Evolutionary conservation across 2,888 invertebrate species (phyloP).

Genomic region (Parnassius orleans): DNA sequence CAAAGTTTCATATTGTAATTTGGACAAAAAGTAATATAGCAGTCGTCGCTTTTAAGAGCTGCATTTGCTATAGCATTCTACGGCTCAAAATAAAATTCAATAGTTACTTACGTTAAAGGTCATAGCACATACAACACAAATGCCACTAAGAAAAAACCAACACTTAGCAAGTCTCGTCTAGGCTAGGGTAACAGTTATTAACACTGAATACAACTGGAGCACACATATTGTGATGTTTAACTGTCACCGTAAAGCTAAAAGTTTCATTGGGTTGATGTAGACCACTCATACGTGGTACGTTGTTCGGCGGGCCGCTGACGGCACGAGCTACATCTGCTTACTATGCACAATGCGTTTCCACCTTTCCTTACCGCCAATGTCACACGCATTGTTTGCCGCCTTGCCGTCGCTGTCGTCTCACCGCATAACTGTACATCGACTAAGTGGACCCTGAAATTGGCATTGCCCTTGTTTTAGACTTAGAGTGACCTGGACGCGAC

Average conservation of each 20-base stretch:
- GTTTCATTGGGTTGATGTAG: constrained; percentile 33
- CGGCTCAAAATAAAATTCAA: no score
- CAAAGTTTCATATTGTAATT: no score
- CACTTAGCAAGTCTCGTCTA: no score
- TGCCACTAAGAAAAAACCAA: no score
- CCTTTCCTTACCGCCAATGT: constrained; percentile 78
- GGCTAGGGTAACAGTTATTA: no score
- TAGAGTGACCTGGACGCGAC: constrained; percentile 49
- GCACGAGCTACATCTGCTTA: constrained; percentile 55
- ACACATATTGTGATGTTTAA: constrained; percentile 28
- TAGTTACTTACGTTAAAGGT: no score
- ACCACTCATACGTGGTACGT: constrained; percentile 34
- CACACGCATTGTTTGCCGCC: constrained; percentile 68
- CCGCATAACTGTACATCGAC: constrained; percentile 67
- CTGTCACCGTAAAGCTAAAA: constrained; percentile 27
- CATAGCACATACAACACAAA: no score
- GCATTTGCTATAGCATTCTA: no score
- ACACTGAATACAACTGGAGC: constrained; percentile 27
- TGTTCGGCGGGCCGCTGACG: constrained; percentile 39
- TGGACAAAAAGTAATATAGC: no score
- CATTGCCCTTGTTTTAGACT: constrained; percentile 69
- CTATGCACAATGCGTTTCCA: constrained; percentile 68
- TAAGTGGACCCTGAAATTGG: constrained; percentile 78
- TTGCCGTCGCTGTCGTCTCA: constrained; percentile 45
- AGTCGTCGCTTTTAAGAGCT: no score